Base-by-base conservation (phyloP, 2,888 invertebrate species). In the Eretmocerus hayati region DNA sequence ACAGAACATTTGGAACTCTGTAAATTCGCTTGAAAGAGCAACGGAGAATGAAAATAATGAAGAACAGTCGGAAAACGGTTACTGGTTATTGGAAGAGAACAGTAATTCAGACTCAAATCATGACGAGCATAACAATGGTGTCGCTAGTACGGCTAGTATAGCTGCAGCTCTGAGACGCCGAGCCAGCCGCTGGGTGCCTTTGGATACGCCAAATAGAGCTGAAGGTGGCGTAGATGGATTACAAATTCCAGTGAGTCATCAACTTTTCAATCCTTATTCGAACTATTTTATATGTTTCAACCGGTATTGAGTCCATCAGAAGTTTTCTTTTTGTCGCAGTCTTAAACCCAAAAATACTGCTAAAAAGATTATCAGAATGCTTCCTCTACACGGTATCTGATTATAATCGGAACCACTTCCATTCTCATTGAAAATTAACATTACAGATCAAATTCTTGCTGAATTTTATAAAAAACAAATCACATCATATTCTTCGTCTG, bases 21-120 rank as follows among this genome's bases (percentile, higher is more conserved):
- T 26, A 26, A 26, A 26, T 26, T n/a, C n/a, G n/a, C n/a, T n/a
- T n/a, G n/a, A n/a, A 21, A 5, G 22, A n/a, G n/a, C n/a, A 6
- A 36, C 39, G 5, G 31, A 53, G 45, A 59, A 59, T 9, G 62
- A 62, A 15, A 60, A 54, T 16, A 37, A 44, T 1, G 54, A 55
- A 1, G 66, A 67, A 37, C 65, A 65, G 43, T 68, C 66, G 15
- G 67, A 67, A 22, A 64, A 60, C 36, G 69, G 68, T 3, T 67
- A 67, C 38, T 67, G 67, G 67, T 41, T 69, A 13, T 57, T 68
- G 2, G 67, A 68, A 35, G 69, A 69, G 42, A 66, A 69, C 37
- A 67, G 63, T 32, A 64, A 65, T 43, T 66, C 67, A 1, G 67
- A 68, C 45, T 67, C 66, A 1, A 65, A 66, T 55, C 59, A 63